These are phyloP conservation scores for Chloroceryle aenea DNA, from an alignment of 2,113 vertebrate species.

Conservation along the genomic window DNA sequence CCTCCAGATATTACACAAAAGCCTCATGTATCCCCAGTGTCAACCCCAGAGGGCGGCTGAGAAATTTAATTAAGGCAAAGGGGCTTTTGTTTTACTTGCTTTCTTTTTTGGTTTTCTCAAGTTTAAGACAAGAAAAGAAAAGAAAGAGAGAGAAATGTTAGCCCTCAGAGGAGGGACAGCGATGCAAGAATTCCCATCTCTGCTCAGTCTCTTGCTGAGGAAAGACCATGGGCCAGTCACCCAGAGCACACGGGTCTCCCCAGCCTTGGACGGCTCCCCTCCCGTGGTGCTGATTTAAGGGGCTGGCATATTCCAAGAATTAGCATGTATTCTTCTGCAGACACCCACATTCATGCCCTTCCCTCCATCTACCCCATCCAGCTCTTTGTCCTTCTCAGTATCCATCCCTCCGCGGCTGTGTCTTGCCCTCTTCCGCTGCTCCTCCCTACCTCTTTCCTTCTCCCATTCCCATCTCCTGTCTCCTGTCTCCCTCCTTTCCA, in stretches of 20 bases:
- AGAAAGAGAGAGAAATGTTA: slow-evolving; percentile 61
- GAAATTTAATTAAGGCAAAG: slow-evolving; percentile 81
- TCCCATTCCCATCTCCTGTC: background rate
- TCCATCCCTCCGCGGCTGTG: background rate
- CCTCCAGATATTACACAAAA: slow-evolving; percentile 78
- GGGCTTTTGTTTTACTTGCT: slow-evolving; percentile 74
- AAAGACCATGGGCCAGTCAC: slow-evolving; percentile 25
- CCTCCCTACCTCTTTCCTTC: background rate
- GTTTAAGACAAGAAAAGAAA: slow-evolving; percentile 69
- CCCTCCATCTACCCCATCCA: background rate
- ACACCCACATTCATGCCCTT: background rate
- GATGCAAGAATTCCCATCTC: background rate
- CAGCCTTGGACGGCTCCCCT: background rate
- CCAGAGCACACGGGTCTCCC: background rate
- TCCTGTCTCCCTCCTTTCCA: background rate
- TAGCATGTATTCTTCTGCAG: background rate
- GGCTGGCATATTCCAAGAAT: slow-evolving; percentile 22
- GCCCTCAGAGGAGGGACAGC: slow-evolving; percentile 41
- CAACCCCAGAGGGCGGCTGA: slow-evolving; percentile 75
- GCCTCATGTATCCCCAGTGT: slow-evolving; percentile 77
- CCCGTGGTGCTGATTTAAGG: background rate
- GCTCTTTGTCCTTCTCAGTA: background rate
- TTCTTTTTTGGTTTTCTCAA: slow-evolving; percentile 54
- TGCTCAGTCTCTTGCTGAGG: slow-evolving; percentile 24
- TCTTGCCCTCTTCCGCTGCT: background rate